phyloP scores from a whole-genome alignment of 2,888 invertebrate genomes.

The Boloria selene region DNA sequence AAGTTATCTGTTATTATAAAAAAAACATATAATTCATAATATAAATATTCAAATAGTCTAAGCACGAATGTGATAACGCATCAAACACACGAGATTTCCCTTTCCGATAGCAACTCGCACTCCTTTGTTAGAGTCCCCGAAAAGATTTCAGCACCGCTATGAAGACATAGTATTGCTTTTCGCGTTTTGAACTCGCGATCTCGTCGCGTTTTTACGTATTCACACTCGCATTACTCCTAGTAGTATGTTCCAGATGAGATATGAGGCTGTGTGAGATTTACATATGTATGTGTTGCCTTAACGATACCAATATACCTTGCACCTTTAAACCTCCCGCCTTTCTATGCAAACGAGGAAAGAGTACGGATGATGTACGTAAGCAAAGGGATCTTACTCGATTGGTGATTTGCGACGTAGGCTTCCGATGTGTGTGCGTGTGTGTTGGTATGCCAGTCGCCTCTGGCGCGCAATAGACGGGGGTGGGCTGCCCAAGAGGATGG shows the following conservation, averaged over 20 bases:
- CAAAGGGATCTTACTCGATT: conserved; percentile 63
- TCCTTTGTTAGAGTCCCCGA: conserved; percentile 69
- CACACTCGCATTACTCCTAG: conserved; percentile 80
- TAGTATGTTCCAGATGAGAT: conserved; percentile 76
- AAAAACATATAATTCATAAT: conserved; percentile 10
- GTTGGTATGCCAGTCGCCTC: conserved; percentile 81
- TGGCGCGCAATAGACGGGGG: conserved; percentile 81
- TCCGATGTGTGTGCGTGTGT: conserved; percentile 69
- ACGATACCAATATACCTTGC: conserved; percentile 65
- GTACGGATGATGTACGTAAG: conserved; percentile 70
- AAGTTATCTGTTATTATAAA: too few relatives aligned
- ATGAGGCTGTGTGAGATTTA: conserved; percentile 64
- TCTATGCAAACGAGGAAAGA: conserved; percentile 62
- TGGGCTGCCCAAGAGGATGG: conserved; percentile 79
- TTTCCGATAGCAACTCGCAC: conserved; percentile 63
- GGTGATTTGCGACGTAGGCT: conserved; percentile 76
- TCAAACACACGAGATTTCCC: conserved; percentile 64
- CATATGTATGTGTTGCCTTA: conserved; percentile 69
- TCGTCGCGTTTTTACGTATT: conserved; percentile 80
- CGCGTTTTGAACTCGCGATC: conserved; percentile 81
- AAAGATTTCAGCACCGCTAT: conserved; percentile 75
- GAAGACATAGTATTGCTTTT: conserved; percentile 79
- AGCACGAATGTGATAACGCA: conserved; percentile 36
- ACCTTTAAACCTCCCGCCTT: conserved; percentile 51
- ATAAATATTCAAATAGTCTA: conserved; percentile 19